A percentile compares a stretch with the other conserved stretches of the same genome.
These are phyloP conservation scores for Conger conger DNA, from an alignment of 2,113 vertebrate genomes.

Conservation along the genomic window DNA sequence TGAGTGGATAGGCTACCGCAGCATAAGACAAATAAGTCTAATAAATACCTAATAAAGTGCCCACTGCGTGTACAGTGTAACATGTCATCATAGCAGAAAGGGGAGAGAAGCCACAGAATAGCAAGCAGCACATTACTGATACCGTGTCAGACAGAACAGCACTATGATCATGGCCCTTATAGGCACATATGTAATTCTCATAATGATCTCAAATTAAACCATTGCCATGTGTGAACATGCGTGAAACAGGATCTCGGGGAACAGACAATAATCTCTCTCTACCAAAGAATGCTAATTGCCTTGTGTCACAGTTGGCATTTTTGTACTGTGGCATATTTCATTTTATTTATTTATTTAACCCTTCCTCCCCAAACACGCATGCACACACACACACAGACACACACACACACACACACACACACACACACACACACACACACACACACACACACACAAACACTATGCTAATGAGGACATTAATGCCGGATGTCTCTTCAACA, in stretches of 20 bases:
- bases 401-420: no score
- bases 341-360: not conserved
- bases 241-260: not conserved
- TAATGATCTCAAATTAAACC: not conserved
- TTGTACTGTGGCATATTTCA: not conserved
- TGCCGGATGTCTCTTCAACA: not conserved
- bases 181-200: not conserved
- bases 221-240: not conserved
- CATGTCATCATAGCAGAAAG: not conserved
- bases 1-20: no score
- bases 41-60: no score
- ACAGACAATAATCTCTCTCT: not conserved
- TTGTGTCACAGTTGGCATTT: not conserved
- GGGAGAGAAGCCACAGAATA: not conserved
- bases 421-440: no score
- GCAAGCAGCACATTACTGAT: not conserved
- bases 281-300: not conserved
- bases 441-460: no score
- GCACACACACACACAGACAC: no score
- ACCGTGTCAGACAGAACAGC: not conserved
- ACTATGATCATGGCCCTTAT: not conserved
- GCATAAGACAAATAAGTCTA: no score
- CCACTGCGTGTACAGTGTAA: no score
- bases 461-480: not conserved
- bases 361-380: no score